These are phyloP conservation scores for Periophthalmodon schlosseri DNA, from an alignment of 2,113 vertebrate genomes.

Conservation along the genomic window DNA sequence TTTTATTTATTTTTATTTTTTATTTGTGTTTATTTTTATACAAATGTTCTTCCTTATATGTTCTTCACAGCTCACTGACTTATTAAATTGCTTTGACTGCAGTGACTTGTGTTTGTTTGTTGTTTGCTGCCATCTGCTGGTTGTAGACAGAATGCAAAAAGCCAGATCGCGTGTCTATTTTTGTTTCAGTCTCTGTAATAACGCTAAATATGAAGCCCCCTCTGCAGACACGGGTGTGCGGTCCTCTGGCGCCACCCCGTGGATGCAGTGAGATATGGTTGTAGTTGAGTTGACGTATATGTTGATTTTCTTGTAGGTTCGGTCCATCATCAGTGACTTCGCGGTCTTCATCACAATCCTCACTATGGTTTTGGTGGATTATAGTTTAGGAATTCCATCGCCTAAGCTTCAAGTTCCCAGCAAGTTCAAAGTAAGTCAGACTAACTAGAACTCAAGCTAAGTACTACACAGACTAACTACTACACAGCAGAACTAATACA, in stretches of 20 bases:
- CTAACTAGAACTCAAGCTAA: too few relatives aligned
- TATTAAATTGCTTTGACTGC: neutral
- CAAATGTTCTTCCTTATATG: neutral
- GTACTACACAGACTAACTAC: too few relatives aligned
- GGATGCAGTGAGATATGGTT: conserved; percentile 11
- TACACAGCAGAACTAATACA: neutral
- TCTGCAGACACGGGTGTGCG: conserved; percentile 17
- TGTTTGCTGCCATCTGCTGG: conserved; percentile 46
- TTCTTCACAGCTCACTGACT: conserved; percentile 7
- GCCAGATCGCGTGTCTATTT: conserved; percentile 10
- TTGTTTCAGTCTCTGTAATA: conserved; percentile 41
- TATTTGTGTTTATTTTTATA: neutral
- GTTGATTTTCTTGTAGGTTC: conserved; percentile 79
- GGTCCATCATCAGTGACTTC: conserved; percentile 95
- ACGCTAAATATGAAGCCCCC: conserved; percentile 37
- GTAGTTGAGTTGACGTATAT: neutral
- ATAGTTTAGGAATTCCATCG: conserved; percentile 91
- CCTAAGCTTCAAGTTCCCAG: conserved; percentile 96
- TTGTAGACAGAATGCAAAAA: neutral
- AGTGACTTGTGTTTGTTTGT: neutral
- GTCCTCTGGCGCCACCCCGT: conserved; percentile 41
- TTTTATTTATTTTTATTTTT: neutral
- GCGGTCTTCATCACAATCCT: conserved; percentile 97
- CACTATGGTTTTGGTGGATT: conserved; percentile 94
- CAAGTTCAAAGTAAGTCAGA: conserved; percentile 90